A percentile compares a stretch with the other conserved stretches of the same genome.
These are phyloP conservation scores for Spodoptera litura DNA, from an alignment of 1,140 invertebrate genomes.

Conservation along the genomic window DNA sequence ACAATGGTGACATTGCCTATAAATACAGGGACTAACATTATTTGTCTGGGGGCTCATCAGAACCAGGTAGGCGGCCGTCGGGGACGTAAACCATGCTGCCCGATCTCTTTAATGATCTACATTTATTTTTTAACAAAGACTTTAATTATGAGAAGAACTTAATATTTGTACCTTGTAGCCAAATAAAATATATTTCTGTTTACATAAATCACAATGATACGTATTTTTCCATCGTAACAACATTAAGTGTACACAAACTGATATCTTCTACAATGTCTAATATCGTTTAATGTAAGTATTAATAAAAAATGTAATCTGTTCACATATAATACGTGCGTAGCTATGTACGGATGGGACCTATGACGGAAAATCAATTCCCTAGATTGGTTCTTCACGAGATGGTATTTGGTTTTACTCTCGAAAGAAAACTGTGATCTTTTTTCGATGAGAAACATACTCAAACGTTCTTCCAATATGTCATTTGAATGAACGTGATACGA, in stretches of 20 bases:
- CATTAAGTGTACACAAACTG: not conserved
- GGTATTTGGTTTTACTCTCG: constrained; percentile 72
- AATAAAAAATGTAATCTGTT: constrained; percentile 35
- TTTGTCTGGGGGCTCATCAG: constrained; percentile 17
- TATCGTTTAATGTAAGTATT: constrained; percentile 15
- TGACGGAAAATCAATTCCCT: constrained; percentile 67
- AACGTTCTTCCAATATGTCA: constrained; percentile 81
- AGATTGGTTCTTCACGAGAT: constrained; percentile 67
- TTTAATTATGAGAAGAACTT: not conserved
- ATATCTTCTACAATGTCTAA: not conserved
- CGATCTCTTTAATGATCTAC: constrained; percentile 7
- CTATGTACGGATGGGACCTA: constrained; percentile 53
- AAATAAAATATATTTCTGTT: not conserved
- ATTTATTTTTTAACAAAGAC: constrained; percentile 10
- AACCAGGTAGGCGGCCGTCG: not conserved
- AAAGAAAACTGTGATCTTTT: constrained; percentile 74
- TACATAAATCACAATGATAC: not conserved
- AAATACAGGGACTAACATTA: constrained; percentile 12
- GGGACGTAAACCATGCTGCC: not conserved
- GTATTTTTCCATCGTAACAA: not conserved
- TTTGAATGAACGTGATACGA: constrained; percentile 80
- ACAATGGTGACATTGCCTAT: constrained; percentile 49
- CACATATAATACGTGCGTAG: constrained; percentile 35
- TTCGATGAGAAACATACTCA: constrained; percentile 72
- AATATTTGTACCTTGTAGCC: not conserved